These are phyloP conservation scores for Eudyptes chrysolophus DNA, from an alignment of 2,113 vertebrate genomes.

Conservation along the genomic window DNA sequence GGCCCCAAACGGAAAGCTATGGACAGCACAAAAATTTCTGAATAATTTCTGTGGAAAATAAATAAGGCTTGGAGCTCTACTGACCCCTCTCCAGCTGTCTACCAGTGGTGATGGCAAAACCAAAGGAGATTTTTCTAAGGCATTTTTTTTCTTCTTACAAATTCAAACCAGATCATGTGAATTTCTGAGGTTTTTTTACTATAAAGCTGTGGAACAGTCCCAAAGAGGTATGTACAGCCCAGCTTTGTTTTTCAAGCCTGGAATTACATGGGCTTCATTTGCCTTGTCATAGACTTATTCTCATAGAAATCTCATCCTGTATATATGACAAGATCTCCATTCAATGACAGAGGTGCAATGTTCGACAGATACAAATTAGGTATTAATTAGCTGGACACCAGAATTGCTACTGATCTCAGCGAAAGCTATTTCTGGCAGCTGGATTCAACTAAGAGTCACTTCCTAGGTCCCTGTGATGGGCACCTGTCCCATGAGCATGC, in stretches of 20 bases:
- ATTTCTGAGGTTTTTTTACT: neutral
- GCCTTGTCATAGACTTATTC: neutral
- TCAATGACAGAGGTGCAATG: neutral
- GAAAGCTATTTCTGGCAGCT: neutral
- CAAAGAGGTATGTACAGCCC: neutral
- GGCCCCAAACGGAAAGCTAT: neutral
- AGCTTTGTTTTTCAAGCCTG: neutral
- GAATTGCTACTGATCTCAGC: neutral
- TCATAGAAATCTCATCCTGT: neutral
- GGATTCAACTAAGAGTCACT: neutral
- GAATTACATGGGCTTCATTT: neutral
- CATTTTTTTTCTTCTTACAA: neutral
- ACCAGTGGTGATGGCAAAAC: neutral
- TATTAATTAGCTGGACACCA: neutral
- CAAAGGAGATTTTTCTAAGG: neutral
- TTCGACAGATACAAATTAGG: neutral
- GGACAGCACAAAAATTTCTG: accelerated
- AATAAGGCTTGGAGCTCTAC: neutral
- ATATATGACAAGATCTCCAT: neutral
- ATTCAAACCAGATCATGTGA: neutral
- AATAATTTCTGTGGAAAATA: neutral
- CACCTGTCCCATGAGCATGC: neutral
- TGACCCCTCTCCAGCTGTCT: neutral
- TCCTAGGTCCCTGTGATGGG: neutral
- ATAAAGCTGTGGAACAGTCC: neutral